Evolutionary conservation across 1,140 invertebrate genomes (phyloP).

Genomic region (Lasaia peninsularis): DNA sequence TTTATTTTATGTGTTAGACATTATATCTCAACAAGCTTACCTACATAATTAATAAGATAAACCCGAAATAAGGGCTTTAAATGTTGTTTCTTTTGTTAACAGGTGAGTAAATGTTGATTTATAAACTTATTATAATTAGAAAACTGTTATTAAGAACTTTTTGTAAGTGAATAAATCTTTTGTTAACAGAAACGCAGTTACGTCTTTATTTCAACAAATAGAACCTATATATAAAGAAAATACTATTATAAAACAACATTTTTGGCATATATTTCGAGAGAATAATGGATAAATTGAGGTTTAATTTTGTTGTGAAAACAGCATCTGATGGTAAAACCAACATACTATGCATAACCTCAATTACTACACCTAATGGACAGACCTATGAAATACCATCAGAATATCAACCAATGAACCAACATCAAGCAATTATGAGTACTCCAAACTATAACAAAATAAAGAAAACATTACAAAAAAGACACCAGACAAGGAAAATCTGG

Average conservation of each 20-base stretch:
- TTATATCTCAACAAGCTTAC: too few species aligned
- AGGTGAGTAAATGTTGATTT: background rate
- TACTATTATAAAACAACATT: conserved; percentile 36
- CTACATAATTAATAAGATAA: too few species aligned
- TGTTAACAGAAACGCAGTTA: background rate
- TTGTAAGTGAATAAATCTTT: background rate
- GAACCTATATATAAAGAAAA: background rate
- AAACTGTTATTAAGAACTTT: background rate
- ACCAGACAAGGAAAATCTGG: conserved; percentile 40
- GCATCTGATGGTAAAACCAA: conserved; percentile 43
- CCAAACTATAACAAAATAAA: conserved; percentile 29
- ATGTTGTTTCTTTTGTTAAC: background rate
- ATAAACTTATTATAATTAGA: background rate
- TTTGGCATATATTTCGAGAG: too few species aligned
- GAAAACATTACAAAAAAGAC: conserved; percentile 38
- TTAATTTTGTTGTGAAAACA: conserved; percentile 36
- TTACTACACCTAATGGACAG: conserved; percentile 31
- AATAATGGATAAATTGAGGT: conserved; percentile 49
- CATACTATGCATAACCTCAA: conserved; percentile 40
- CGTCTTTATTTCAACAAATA: too few species aligned
- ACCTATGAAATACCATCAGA: conserved; percentile 33
- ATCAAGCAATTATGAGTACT: conserved; percentile 21
- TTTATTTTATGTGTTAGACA: too few species aligned
- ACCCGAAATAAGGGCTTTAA: too few species aligned
- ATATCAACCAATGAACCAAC: conserved; percentile 33